Base-by-base conservation (phyloP, 1,140 invertebrate species). In the Drosophila gunungcola region DNA sequence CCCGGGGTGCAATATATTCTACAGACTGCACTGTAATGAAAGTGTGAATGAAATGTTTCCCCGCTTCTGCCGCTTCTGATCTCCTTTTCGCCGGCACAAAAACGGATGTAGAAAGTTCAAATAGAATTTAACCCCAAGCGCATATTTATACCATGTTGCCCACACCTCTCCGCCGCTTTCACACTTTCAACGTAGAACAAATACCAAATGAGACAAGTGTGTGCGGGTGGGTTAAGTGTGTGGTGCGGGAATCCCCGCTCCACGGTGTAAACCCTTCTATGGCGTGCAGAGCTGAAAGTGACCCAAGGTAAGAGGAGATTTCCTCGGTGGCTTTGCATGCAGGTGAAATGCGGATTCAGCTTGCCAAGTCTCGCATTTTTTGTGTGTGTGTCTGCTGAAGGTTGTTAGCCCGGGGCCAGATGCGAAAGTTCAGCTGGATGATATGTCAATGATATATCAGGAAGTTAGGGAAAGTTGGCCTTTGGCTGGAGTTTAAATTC, bases 111-210 rank as follows among this genome's bases (percentile, higher is more conserved):
- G 67, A 88, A 78, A 90, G 76, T 81, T 84, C 78, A 89, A 84
- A 84, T 80, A 85, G 77, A 90, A 81, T 80, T 80, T 78, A 84
- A 80, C 80, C 85, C 80, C 85, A 78, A 84, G 84, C 77, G 85
- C 77, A 83, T 84, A 80, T 80, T 89, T 84, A 84, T 74, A 73
- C 57, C 81, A 76, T 75, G 75, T 64, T 68, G 55, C 29, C 45
- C 51, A 39, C 41, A 42, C 38, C 32, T 16, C 41, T 11, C 13
- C n/a, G 25, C 7, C 27, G 25, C 32, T 6, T 3, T 56, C 25
- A 5, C 58, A 61, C 48, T 16, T 36, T 45, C 32, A 62, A 73
- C 63, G 42, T 58, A 83, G 77, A 80, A 63, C 63, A 83, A 88
- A 88, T 77, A 79, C 63, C 64, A 74, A 63, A 74, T 69, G 68